These are phyloP conservation scores for Rhea pennata DNA, from an alignment of 2,113 vertebrate genomes.

Conservation along the genomic window DNA sequence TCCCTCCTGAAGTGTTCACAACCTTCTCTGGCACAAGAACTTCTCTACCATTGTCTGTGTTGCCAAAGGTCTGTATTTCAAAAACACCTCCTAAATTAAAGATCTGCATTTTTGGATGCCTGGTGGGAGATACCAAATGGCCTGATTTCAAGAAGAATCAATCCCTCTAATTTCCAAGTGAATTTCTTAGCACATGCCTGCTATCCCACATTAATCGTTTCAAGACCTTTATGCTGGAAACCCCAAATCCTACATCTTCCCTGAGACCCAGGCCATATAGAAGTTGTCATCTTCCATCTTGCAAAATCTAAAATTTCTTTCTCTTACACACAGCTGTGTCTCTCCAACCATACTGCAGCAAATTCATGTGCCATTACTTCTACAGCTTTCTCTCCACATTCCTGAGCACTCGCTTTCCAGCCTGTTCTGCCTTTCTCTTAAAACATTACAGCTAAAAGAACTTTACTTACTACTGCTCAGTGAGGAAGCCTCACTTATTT, in stretches of 20 bases:
- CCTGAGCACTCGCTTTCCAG: neutral
- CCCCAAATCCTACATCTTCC: neutral
- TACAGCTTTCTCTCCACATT: neutral
- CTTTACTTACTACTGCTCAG: neutral
- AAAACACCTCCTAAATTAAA: neutral
- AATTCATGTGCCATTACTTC: neutral
- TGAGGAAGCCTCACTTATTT: neutral
- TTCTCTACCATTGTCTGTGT: neutral
- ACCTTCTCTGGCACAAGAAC: accelerated
- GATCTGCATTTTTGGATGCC: neutral
- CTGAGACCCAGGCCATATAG: neutral
- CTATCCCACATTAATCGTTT: neutral
- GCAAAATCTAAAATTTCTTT: neutral
- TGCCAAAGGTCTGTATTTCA: neutral
- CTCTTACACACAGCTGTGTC: neutral
- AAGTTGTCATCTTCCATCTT: neutral
- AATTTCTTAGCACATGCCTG: neutral
- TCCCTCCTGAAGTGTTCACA: neutral
- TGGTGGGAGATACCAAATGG: neutral
- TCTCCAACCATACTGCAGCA: neutral
- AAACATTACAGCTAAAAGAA: neutral
- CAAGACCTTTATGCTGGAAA: neutral
- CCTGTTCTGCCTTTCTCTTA: neutral
- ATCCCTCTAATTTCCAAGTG: neutral
- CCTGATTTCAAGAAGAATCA: neutral